Percentiles rank a stretch among this genome's conserved stretches.
These are phyloP conservation scores for Falco columbarius DNA, from an alignment of 2,797 vertebrate species.

Conservation along the genomic window DNA sequence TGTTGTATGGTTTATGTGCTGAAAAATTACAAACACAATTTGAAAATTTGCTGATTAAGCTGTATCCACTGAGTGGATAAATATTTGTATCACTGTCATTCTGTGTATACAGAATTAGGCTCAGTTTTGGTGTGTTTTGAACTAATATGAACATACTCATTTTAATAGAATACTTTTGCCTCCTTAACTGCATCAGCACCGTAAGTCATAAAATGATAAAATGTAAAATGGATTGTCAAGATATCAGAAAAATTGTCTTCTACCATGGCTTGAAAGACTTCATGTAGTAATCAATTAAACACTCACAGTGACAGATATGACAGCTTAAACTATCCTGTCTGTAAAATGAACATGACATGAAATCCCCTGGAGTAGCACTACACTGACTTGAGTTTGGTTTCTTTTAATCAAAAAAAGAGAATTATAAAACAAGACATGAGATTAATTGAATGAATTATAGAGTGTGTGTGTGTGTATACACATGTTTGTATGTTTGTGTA, in stretches of 20 bases:
- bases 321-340: neutral
- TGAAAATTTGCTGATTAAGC: neutral
- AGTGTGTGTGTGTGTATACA: neutral
- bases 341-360: neutral
- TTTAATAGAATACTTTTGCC: neutral
- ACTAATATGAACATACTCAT: neutral
- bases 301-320: neutral
- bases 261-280: neutral
- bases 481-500: neutral
- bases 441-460: neutral
- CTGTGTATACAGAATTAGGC: neutral
- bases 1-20: neutral
- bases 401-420: constrained; percentile 11
- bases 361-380: neutral
- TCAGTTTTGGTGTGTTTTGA: neutral
- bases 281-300: neutral
- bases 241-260: neutral
- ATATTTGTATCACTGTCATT: neutral
- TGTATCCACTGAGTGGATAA: neutral
- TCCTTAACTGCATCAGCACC: neutral
- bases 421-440: neutral
- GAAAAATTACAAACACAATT: neutral
- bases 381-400: neutral
- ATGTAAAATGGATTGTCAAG: neutral
- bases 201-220: neutral